Percentiles rank a stretch among this genome's conserved stretches.
Conservation (phyloP, 2,888 invertebrate genomes). For the Papilio protenor region DNA sequence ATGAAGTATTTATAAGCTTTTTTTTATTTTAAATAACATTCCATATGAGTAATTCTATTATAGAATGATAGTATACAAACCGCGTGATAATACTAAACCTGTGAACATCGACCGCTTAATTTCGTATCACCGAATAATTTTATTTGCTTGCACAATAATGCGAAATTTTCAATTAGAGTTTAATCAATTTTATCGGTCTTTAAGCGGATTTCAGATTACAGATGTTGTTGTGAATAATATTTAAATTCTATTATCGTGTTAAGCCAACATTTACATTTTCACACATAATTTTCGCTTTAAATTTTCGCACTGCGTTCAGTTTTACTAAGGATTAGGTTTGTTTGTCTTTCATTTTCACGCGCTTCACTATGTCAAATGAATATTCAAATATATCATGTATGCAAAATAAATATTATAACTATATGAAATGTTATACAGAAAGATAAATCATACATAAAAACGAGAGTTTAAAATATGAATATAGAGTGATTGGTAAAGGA, state of each 20-base stretch:
- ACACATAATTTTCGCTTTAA: conserved; percentile 17
- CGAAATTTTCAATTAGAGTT: conserved; percentile 18
- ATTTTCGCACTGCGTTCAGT: conserved; percentile 12
- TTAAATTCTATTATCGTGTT: conserved; percentile 28
- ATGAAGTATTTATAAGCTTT: too few species aligned
- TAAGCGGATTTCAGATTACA: conserved; percentile 33
- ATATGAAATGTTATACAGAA: background rate
- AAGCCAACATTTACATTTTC: conserved; percentile 29
- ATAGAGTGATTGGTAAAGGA: background rate
- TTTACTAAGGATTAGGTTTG: conserved; percentile 1
- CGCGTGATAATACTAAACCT: background rate
- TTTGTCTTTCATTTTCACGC: background rate
- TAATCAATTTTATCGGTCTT: conserved; percentile 30
- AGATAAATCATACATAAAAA: too few species aligned
- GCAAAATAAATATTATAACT: background rate
- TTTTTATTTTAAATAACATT: background rate
- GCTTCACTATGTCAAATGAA: background rate
- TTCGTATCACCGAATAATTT: conserved; percentile 1
- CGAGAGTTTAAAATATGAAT: too few species aligned
- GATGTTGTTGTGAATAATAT: conserved; percentile 18
- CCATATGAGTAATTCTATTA: too few species aligned
- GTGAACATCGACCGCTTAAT: conserved; percentile 16
- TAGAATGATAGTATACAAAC: background rate
- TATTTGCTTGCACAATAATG: conserved; percentile 12
- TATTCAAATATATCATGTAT: background rate